These are phyloP conservation scores for Amphipyra tragopoginis DNA, from an alignment of 2,888 invertebrate species.

Conservation along the genomic window DNA sequence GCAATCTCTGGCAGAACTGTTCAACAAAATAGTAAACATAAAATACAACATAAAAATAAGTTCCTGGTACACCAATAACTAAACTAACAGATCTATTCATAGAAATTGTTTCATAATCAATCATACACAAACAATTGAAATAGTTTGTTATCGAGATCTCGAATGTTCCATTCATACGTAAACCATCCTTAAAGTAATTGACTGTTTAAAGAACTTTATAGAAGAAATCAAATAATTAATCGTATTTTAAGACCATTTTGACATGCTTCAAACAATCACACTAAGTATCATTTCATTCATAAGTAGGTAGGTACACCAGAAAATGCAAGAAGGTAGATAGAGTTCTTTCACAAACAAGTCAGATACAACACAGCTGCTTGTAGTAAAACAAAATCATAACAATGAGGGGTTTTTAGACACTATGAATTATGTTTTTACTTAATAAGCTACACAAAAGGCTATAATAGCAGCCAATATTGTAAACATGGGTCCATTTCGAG, in stretches of 20 bases:
- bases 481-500: conserved; percentile 71
- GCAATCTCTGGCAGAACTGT: conserved; percentile 26
- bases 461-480: conserved; percentile 69
- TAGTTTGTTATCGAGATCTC: conserved; percentile 1
- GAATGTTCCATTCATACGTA: conserved; percentile 1
- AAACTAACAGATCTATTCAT: conserved; percentile 33
- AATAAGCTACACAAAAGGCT: conserved; percentile 62
- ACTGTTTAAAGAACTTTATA: neutral
- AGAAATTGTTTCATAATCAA: neutral
- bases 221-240: too few species aligned
- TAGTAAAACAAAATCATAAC: conserved; percentile 4
- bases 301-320: conserved; percentile 2
- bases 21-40: conserved; percentile 11
- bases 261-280: too few species aligned
- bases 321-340: conserved; percentile 37
- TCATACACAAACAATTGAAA: conserved; percentile 1
- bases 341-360: conserved; percentile 21
- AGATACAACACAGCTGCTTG: conserved; percentile 6
- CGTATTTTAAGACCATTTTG: too few species aligned
- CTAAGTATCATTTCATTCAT: neutral
- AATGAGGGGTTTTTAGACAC: conserved; percentile 10
- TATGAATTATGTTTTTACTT: conserved; percentile 21
- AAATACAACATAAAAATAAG: conserved; percentile 6
- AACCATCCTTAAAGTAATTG: neutral
- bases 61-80: conserved; percentile 6